phyloP scores from a whole-genome alignment of 2,888 invertebrate genomes.

The Ariolimax columbianus region DNA sequence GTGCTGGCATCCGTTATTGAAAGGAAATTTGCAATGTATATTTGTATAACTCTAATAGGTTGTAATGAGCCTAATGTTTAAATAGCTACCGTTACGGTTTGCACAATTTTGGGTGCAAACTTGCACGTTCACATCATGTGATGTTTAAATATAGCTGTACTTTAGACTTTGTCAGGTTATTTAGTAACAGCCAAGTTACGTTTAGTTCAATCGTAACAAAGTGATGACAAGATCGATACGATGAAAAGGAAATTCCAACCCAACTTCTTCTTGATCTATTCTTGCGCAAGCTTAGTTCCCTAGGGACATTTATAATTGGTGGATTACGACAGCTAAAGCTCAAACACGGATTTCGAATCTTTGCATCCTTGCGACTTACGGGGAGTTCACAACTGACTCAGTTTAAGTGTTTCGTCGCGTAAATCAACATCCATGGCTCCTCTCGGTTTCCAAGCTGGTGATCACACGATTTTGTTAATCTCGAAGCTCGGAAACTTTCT shows the following conservation, averaged over 20 bases:
- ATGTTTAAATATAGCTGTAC: not conserved
- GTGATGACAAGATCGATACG: not conserved
- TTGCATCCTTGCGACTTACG: not conserved
- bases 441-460: too few relatives aligned
- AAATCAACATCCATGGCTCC: not conserved
- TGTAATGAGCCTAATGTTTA: conserved; percentile 20
- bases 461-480: too few relatives aligned
- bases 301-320: not conserved
- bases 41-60: conserved; percentile 7
- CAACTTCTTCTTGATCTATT: not conserved
- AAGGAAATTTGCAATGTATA: not conserved
- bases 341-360: not conserved
- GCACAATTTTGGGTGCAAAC: not conserved
- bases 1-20: not conserved
- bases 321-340: not conserved
- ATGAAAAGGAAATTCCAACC: not conserved
- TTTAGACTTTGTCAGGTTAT: not conserved
- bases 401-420: not conserved
- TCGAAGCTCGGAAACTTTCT: too few relatives aligned
- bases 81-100: conserved; percentile 7
- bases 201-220: not conserved
- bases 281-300: not conserved
- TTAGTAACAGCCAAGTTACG: not conserved
- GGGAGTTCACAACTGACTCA: not conserved
- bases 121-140: not conserved